These are phyloP conservation scores for Bergia sp. DNA, from an alignment of 92 coral and sea anemone species.

Conservation along the genomic window DNA sequence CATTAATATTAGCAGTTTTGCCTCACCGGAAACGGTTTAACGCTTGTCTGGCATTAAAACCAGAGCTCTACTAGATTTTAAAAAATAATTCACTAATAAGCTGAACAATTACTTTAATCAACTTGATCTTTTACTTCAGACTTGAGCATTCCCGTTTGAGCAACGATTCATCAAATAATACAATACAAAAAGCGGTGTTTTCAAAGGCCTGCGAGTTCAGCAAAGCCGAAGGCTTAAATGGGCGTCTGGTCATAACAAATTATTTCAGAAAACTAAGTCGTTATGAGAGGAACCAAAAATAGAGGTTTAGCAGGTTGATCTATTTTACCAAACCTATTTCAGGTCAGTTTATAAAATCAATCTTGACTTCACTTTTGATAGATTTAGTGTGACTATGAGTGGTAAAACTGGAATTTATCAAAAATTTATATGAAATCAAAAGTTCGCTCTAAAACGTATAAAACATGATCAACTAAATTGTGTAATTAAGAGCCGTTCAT, in stretches of 20 bases:
- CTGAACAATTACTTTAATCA: slow-evolving; percentile 28
- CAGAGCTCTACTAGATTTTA: slow-evolving; percentile 29
- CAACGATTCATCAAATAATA: not conserved
- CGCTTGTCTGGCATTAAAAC: slow-evolving; percentile 19
- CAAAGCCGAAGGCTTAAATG: slow-evolving; percentile 6
- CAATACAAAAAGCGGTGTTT: slow-evolving; percentile 16
- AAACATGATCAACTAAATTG: not conserved
- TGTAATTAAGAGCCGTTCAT: slow-evolving; percentile 28
- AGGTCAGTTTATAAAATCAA: not conserved
- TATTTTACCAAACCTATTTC: slow-evolving; percentile 8
- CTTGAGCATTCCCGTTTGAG: slow-evolving; percentile 2
- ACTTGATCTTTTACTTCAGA: slow-evolving; percentile 37
- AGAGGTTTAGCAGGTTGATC: slow-evolving; percentile 1
- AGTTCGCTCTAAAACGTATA: not conserved
- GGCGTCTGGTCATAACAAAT: slow-evolving; percentile 22
- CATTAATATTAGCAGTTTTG: slow-evolving; percentile 47
- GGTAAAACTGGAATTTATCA: not conserved
- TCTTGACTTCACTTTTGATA: not conserved
- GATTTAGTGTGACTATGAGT: too few relatives aligned
- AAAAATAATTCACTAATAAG: slow-evolving; percentile 22
- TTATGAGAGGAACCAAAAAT: slow-evolving; percentile 25
- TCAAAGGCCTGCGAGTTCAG: not conserved
- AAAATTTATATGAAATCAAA: not conserved
- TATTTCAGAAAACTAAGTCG: slow-evolving; percentile 10
- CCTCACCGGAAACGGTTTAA: slow-evolving; percentile 25